Base-by-base conservation (phyloP, 2,113 vertebrate species). In the Ivindomyrus marchei region DNA sequence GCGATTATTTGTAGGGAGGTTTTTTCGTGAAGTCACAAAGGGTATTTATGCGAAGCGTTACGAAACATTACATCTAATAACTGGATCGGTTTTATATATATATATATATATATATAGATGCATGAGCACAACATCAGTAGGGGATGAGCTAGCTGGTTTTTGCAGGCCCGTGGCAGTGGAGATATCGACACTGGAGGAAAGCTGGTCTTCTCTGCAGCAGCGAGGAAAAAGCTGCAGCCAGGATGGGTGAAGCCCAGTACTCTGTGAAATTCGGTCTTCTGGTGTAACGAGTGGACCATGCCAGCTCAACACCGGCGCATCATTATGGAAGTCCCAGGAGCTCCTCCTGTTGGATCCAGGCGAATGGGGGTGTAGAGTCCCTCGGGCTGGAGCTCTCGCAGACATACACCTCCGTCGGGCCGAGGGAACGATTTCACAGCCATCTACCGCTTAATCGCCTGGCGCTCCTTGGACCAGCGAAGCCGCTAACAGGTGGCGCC, bases 381-480 rank as follows among this genome's bases (percentile, higher is more conserved):
- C 83, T 46, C 21, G 83, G 83, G 83, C 83, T 47, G 45, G 39
- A 85, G 45, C 42, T 19, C 42, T 85, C 36, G 45, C 83, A 45
- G 42, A 85, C 83, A 85, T 46, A 45, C 39, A 85, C 42, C 83
- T 85, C 83, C 45, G 83, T 85, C 45, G 24, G 77, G 83, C 74
- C 2, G 74, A 80, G 74, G 62, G 36, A 80, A 42, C 45, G 45
- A 85, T 85, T 85, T 85, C 83, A 85, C 83, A 47, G 83, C 83
- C 45, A 85, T 85, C 83, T 47, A 85, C 83, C 42, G 24, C 83
- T 85, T 85, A 85, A 85, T 85, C 83, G 74, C 36, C 74, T 80
- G 36, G 27, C 74, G 36, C 74, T 80, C 36, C 74, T 42, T 80
- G 74, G 74, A 85, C 83, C 83, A 47, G 83, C 39, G 83, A 46